These are phyloP conservation scores for Calcarius lapponicus DNA, from an alignment of 2,797 vertebrate species.

Conservation along the genomic window DNA sequence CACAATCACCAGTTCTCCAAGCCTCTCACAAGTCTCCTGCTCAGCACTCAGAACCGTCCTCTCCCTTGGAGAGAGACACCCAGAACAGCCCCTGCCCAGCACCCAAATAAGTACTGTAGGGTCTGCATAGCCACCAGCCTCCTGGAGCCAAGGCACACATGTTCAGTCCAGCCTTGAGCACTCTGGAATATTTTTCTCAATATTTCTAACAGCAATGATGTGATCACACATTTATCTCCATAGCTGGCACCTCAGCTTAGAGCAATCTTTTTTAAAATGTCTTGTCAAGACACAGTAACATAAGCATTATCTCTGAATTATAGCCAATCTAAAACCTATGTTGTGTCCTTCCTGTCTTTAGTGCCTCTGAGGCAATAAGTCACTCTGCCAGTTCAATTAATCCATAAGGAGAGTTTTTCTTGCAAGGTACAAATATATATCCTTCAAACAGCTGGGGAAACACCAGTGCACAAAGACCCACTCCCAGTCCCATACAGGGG, in stretches of 20 bases:
- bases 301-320: constrained; percentile 2
- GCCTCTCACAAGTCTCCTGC: background rate
- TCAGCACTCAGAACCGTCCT: background rate
- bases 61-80: background rate
- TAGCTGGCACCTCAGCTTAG: background rate
- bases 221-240: background rate
- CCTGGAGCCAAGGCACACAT: background rate
- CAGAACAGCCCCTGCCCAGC: background rate
- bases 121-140: background rate
- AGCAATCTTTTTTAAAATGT: background rate
- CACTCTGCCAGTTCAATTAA: background rate
- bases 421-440: background rate
- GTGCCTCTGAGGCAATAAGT: background rate
- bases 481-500: background rate
- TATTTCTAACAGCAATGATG: background rate
- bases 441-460: background rate
- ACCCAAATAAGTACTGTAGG: background rate
- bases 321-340: background rate
- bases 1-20: background rate
- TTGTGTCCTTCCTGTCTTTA: background rate
- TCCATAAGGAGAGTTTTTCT: background rate
- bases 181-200: background rate
- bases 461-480: background rate
- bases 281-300: background rate
- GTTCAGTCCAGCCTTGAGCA: background rate